These are phyloP conservation scores for Echinarachnius parma DNA, from an alignment of 53 echinoderm and acorn worm genomes.

Conservation along the genomic window DNA sequence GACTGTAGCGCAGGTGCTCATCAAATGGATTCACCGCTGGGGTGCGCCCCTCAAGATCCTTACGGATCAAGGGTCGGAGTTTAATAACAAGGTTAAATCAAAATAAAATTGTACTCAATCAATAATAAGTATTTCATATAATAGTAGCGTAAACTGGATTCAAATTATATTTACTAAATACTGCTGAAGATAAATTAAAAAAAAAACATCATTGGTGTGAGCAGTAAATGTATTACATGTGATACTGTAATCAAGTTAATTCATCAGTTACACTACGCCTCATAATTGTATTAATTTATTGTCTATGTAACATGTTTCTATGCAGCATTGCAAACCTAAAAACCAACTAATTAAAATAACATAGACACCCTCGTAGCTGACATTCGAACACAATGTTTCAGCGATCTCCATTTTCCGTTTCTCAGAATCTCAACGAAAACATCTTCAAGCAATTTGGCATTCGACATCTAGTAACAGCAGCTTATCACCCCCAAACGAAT, in stretches of 20 bases:
- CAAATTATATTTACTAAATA: background rate
- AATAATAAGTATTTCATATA: no score
- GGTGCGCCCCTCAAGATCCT: background rate
- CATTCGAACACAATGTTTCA: background rate
- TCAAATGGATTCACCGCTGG: background rate
- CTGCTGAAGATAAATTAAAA: background rate
- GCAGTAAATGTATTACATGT: no score
- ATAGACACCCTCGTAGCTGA: background rate
- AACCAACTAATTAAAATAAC: no score
- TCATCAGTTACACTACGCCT: no score
- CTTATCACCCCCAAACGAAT: background rate
- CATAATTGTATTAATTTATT: no score
- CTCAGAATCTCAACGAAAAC: background rate
- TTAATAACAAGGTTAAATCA: background rate
- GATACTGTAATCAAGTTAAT: no score
- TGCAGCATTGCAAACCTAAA: no score
- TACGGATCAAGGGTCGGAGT: background rate
- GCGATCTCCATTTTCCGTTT: background rate
- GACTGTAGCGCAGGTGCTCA: background rate
- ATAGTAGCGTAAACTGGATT: no score
- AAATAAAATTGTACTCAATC: no score
- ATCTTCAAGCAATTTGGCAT: background rate
- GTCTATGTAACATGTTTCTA: no score
- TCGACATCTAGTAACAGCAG: background rate
- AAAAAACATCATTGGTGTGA: no score